These are phyloP conservation scores for Ceyx erithaca DNA, from an alignment of 2,797 vertebrate genomes.

Conservation along the genomic window DNA sequence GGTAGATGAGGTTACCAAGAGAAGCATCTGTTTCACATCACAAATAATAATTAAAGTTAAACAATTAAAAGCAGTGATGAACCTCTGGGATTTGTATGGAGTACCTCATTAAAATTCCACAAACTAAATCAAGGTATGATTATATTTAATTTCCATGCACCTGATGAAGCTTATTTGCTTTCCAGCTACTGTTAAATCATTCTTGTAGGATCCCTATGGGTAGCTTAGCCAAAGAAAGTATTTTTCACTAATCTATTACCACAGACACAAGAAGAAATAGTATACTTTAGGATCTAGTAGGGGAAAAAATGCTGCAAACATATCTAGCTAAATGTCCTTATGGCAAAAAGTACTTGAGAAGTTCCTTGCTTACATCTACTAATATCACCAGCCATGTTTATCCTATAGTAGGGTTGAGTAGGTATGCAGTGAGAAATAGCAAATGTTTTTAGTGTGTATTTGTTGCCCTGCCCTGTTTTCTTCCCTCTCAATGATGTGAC, in stretches of 20 bases:
- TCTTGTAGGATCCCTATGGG: background rate
- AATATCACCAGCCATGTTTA: background rate
- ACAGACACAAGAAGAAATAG: background rate
- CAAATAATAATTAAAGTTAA: conserved; percentile 49
- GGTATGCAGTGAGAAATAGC: background rate
- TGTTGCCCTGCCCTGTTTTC: background rate
- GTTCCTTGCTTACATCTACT: background rate
- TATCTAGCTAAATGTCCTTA: background rate
- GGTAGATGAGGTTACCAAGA: background rate
- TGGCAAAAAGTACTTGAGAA: background rate
- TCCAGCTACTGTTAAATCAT: background rate
- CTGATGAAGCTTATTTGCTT: conserved; percentile 2
- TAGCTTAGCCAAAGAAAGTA: background rate
- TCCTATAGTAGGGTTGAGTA: background rate
- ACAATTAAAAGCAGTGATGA: conserved; percentile 4
- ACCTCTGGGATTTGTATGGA: background rate
- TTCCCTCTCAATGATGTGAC: background rate
- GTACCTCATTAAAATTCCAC: background rate
- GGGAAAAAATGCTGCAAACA: background rate
- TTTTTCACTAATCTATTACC: background rate
- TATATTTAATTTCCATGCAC: background rate
- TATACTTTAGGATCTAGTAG: background rate
- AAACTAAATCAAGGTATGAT: conserved; percentile 16
- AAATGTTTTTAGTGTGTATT: background rate
- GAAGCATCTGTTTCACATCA: conserved; percentile 49